These are phyloP conservation scores for Cyphomyrus discorhynchus DNA, from an alignment of 2,113 vertebrate genomes.

Conservation along the genomic window DNA sequence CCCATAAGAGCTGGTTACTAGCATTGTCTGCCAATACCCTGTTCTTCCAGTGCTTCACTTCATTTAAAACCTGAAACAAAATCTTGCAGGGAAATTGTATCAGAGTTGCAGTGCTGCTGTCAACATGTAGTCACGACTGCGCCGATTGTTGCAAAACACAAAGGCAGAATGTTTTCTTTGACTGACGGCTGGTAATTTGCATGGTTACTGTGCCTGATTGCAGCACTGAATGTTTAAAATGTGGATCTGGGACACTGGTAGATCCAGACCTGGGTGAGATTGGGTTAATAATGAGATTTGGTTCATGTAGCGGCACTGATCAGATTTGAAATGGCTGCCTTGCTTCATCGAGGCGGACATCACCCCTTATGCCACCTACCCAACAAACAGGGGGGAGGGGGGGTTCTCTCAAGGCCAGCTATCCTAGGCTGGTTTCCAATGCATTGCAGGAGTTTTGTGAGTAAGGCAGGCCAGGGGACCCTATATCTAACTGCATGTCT, in stretches of 20 bases:
- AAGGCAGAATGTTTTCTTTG: not conserved
- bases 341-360: not conserved
- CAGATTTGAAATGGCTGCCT: not conserved
- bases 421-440: not conserved
- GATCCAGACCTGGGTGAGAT: not conserved
- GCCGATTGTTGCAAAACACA: not conserved
- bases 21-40: not conserved
- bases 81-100: not conserved
- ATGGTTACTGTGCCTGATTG: not conserved
- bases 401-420: not conserved
- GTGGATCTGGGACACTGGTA: not conserved
- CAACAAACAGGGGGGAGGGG: not conserved
- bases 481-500: not conserved
- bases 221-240: not conserved
- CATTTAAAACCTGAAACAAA: not conserved
- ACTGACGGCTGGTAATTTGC: not conserved
- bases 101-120: not conserved
- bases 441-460: not conserved
- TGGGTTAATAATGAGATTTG: not conserved
- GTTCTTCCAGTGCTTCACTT: not conserved
- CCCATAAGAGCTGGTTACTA: not conserved
- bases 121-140: not conserved
- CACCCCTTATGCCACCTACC: not conserved
- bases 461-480: not conserved
- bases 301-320: not conserved